Conservation (phyloP, 53 echinoderm and acorn worm genomes). For the Pentamera pediparva region DNA sequence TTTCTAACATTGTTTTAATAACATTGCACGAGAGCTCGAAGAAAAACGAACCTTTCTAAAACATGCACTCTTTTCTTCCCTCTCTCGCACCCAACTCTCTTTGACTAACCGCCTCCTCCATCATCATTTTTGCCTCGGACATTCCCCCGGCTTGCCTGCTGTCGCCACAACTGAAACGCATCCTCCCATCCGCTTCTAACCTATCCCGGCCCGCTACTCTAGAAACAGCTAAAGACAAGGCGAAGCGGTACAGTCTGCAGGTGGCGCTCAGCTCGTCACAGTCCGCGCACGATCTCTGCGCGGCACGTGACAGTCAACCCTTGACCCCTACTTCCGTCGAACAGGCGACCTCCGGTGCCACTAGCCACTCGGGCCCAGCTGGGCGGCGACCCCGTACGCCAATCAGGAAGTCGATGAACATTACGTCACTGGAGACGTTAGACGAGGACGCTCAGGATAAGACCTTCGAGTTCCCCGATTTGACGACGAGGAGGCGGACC, state of each 20-base stretch:
- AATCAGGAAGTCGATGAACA: slow-evolving; percentile 20
- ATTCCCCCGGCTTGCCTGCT: background rate
- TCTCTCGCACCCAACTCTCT: slow-evolving; percentile 34
- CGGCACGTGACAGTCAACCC: slow-evolving; percentile 20
- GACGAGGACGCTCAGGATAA: slow-evolving; percentile 18
- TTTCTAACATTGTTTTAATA: too few species aligned
- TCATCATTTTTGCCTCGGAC: background rate
- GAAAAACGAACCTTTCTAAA: background rate
- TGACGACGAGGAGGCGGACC: slow-evolving; percentile 18
- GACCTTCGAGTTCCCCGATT: slow-evolving; percentile 5
- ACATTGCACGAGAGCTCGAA: slow-evolving; percentile 21
- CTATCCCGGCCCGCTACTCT: background rate
- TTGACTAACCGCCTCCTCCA: too few species aligned
- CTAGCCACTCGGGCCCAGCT: background rate
- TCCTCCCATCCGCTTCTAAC: background rate
- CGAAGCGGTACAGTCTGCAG: slow-evolving; percentile 30
- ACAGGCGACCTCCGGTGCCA: background rate
- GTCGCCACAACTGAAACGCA: background rate
- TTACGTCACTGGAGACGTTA: slow-evolving; percentile 24
- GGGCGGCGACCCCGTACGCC: slow-evolving; percentile 20
- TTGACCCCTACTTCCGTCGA: background rate
- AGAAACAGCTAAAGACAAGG: slow-evolving; percentile 24
- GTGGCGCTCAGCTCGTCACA: slow-evolving; percentile 11
- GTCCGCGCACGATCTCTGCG: slow-evolving; percentile 28
- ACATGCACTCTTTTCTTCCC: slow-evolving; percentile 28